Percentiles rank a stretch among this genome's conserved stretches.
Evolutionary conservation across 2,888 invertebrate species (phyloP).

Genomic region (Scelioninae gen. 1): DNA sequence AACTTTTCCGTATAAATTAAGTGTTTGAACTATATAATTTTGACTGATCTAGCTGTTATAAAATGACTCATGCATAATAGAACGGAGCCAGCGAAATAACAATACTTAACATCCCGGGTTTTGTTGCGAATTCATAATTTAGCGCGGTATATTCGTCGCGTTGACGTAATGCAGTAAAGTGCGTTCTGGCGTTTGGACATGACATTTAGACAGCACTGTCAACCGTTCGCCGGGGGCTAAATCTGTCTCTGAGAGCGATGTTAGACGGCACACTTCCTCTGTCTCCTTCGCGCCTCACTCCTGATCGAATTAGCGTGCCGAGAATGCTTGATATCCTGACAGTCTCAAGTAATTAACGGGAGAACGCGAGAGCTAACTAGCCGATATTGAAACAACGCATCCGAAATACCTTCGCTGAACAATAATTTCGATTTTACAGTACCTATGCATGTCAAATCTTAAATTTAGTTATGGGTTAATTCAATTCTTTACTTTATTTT

Average conservation of each 20-base stretch:
- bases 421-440: conserved; percentile 11
- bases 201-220: conserved; percentile 83
- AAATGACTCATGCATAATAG: conserved; percentile 62
- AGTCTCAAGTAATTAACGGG: conserved; percentile 84
- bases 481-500: too few species aligned
- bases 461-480: too few species aligned
- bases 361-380: conserved; percentile 78
- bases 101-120: conserved; percentile 39
- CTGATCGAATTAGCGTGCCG: conserved; percentile 84
- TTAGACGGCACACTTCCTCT: conserved; percentile 69
- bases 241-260: conserved; percentile 80
- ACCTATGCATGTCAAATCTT: too few species aligned
- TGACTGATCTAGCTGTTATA: conserved; percentile 46
- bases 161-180: conserved; percentile 65
- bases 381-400: conserved; percentile 80
- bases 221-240: conserved; percentile 80
- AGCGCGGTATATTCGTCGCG: conserved; percentile 42
- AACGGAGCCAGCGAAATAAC: conserved; percentile 39
- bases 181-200: conserved; percentile 77
- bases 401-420: conserved; percentile 8
- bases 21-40: too few species aligned
- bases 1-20: neutral
- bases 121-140: conserved; percentile 54
- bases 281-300: conserved; percentile 79
- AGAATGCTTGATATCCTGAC: conserved; percentile 83